Evolutionary conservation across 2,888 invertebrate species (phyloP).

Genomic region (Cyrtodaria siliqua): DNA sequence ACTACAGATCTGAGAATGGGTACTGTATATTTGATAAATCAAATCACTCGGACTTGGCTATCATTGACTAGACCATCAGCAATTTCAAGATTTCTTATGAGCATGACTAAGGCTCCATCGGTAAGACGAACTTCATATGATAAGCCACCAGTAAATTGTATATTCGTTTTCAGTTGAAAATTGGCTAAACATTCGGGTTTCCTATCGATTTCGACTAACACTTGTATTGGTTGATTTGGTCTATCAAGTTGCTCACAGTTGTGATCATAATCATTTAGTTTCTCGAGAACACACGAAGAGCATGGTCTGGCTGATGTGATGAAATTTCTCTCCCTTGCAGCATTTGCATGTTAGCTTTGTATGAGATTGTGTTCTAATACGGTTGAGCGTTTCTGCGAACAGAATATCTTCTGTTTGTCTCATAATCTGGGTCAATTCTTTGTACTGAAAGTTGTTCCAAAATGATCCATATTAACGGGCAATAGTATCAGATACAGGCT

Average conservation of each 20-base stretch:
- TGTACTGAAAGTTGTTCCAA: slow-evolving; percentile 1
- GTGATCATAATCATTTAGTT: slow-evolving; percentile 32
- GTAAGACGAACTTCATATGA: slow-evolving; percentile 11
- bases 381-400: slow-evolving; percentile 29
- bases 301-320: slow-evolving; percentile 2
- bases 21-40: slow-evolving; percentile 2
- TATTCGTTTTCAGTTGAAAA: not conserved
- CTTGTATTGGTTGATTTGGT: not conserved
- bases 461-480: not conserved
- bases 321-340: too few relatives aligned
- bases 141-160: slow-evolving; percentile 30
- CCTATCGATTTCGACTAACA: slow-evolving; percentile 24
- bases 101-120: slow-evolving; percentile 50
- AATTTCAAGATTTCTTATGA: slow-evolving; percentile 53
- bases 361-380: too few relatives aligned
- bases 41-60: slow-evolving; percentile 38
- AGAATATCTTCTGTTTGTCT: slow-evolving; percentile 17
- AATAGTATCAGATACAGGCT: slow-evolving; percentile 21
- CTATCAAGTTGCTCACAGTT: slow-evolving; percentile 25
- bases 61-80: slow-evolving; percentile 59
- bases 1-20: not conserved
- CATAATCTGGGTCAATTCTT: slow-evolving; percentile 11
- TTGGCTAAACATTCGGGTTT: slow-evolving; percentile 8
- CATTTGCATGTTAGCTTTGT: too few relatives aligned
- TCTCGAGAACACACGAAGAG: slow-evolving; percentile 36